phyloP scores from a whole-genome alignment of 2,797 vertebrate species.

The Falco rusticolus region DNA sequence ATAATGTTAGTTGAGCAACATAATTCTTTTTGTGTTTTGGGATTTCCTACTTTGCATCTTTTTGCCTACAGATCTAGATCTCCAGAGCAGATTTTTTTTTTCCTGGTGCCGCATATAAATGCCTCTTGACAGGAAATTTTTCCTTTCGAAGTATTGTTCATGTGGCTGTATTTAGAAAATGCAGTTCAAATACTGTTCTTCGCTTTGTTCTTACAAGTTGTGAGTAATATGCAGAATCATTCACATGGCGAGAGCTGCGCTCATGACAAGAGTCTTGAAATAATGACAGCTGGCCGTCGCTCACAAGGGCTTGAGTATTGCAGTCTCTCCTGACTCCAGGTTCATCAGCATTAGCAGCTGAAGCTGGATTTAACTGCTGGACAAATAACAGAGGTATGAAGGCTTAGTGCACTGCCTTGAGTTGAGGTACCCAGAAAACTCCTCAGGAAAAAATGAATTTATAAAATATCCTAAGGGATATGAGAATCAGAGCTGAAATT shows the following conservation, averaged over 20 bases:
- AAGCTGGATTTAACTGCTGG: not conserved
- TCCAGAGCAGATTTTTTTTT: slow-evolving; percentile 13
- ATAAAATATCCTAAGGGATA: not conserved
- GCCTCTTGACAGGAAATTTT: not conserved
- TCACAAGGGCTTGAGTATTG: not conserved
- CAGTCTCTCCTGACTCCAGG: not conserved
- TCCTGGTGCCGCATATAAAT: not conserved
- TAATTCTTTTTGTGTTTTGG: slow-evolving; percentile 56
- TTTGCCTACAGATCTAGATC: slow-evolving; percentile 28
- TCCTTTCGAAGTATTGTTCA: not conserved
- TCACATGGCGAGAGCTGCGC: not conserved
- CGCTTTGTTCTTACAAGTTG: not conserved
- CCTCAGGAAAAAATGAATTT: not conserved
- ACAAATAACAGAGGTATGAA: not conserved
- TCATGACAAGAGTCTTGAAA: not conserved
- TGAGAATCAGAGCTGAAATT: not conserved
- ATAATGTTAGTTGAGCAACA: slow-evolving; percentile 27
- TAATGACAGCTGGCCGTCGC: not conserved
- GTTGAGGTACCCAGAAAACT: not conserved
- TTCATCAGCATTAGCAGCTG: not conserved
- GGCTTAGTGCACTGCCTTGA: not conserved
- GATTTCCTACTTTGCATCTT: slow-evolving; percentile 53
- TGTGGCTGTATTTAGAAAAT: not conserved
- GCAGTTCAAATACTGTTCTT: not conserved
- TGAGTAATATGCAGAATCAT: not conserved